Percentiles rank a stretch among this genome's conserved stretches.
Evolutionary conservation across 2,113 vertebrate genomes (phyloP).

Genomic region (Myrmecophaga tridactyla): DNA sequence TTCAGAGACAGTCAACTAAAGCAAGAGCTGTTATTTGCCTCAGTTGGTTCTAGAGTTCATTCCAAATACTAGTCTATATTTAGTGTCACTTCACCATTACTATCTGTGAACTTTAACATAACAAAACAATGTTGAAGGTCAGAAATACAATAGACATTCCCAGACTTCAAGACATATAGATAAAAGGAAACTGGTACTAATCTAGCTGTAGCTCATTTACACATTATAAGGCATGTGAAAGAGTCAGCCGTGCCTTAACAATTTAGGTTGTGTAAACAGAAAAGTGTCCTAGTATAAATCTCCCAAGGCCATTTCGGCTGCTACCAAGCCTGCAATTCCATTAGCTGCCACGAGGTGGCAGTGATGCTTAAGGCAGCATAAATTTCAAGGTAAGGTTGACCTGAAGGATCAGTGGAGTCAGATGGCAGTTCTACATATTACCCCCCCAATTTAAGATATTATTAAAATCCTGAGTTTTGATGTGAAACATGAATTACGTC

Average conservation of each 20-base stretch:
- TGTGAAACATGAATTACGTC: slow-evolving; percentile 61
- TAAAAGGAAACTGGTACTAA: background rate
- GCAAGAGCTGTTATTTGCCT: background rate
- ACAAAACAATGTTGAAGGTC: background rate
- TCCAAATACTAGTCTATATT: background rate
- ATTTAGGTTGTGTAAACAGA: background rate
- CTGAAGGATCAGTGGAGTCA: background rate
- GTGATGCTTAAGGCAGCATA: slow-evolving; percentile 17
- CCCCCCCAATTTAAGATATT: background rate
- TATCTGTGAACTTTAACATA: background rate
- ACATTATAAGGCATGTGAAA: background rate
- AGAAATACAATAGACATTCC: background rate
- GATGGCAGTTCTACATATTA: background rate
- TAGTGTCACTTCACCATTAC: background rate
- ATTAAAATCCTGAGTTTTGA: slow-evolving; percentile 55
- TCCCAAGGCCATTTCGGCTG: accelerated
- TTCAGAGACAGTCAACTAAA: background rate
- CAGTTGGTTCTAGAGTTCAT: background rate
- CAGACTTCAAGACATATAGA: background rate
- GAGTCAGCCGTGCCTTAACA: accelerated
- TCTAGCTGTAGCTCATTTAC: background rate
- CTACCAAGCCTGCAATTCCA: slow-evolving; percentile 67
- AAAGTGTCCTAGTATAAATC: background rate
- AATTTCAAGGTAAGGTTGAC: background rate
- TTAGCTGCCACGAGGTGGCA: slow-evolving; percentile 20